Evolutionary conservation across 1,140 invertebrate genomes (phyloP).

Genomic region (Delia radicum): DNA sequence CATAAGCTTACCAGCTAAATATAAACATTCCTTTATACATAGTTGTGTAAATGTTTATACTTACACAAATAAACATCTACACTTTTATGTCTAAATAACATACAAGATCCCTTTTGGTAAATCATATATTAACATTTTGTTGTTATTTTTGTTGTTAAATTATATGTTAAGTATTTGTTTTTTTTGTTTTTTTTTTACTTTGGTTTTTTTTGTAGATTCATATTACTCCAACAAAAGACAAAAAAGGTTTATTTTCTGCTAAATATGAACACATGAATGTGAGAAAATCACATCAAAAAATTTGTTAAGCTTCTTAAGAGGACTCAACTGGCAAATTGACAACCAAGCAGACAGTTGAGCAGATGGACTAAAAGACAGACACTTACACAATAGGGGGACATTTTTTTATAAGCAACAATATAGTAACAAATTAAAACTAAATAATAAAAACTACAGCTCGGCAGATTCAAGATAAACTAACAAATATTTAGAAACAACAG

Average conservation of each 20-base stretch:
- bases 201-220: background rate
- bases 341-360: background rate
- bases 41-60: background rate
- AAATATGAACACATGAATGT: background rate
- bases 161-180: background rate
- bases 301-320: background rate
- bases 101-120: background rate
- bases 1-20: background rate
- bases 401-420: no score
- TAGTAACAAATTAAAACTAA: no score
- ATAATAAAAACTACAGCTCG: no score
- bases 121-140: background rate
- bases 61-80: background rate
- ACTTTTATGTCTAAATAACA: background rate
- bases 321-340: background rate
- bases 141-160: background rate
- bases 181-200: background rate
- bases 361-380: background rate
- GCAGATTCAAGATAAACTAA: no score
- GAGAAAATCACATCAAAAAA: slow-evolving; percentile 1
- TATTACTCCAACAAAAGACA: background rate
- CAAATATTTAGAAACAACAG: no score
- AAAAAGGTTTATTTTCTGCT: background rate
- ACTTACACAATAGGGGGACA: no score
- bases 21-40: background rate